Percentiles rank a stretch among this genome's conserved stretches.
Conservation (phyloP, 2,888 invertebrate species). For the Nymphalis c-album region DNA sequence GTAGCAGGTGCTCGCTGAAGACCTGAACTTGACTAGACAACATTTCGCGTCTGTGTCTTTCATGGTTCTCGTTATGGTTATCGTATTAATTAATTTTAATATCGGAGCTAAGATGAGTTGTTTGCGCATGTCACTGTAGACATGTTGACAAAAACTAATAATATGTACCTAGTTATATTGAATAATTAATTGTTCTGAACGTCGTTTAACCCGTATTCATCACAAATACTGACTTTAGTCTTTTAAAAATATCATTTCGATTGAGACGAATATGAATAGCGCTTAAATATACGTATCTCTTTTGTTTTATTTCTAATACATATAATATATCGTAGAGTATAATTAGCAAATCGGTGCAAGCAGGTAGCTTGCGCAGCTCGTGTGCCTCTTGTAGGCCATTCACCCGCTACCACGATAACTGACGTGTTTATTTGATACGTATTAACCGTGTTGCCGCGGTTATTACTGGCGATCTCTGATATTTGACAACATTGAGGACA, state of each 20-base stretch:
- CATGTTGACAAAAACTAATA: conserved; percentile 14
- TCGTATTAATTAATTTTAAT: conserved; percentile 33
- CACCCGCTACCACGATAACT: conserved; percentile 55
- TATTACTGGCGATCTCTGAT: conserved; percentile 28
- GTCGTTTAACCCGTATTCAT: conserved; percentile 12
- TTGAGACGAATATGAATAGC: too few species aligned
- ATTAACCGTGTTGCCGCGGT: conserved; percentile 30
- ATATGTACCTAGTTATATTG: too few species aligned
- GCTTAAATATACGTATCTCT: neutral
- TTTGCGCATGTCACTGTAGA: conserved; percentile 34
- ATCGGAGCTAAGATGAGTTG: conserved; percentile 29
- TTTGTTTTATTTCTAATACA: conserved; percentile 1
- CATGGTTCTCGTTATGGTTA: conserved; percentile 40
- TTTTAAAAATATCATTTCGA: neutral
- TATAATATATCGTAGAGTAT: conserved; percentile 29
- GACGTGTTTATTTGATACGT: conserved; percentile 38
- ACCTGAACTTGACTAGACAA: conserved; percentile 66
- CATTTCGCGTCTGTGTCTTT: conserved; percentile 49
- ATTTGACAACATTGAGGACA: conserved; percentile 25
- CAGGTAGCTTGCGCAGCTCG: conserved; percentile 52
- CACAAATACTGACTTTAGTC: conserved; percentile 7
- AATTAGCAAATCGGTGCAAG: conserved; percentile 57
- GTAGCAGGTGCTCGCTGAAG: conserved; percentile 62
- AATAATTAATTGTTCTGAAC: conserved; percentile 19
- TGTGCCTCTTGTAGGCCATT: conserved; percentile 53